A percentile compares a stretch with the other conserved stretches of the same genome.
phyloP scores from a whole-genome alignment of 2,797 vertebrate species.

The Onychomys arenicola region DNA sequence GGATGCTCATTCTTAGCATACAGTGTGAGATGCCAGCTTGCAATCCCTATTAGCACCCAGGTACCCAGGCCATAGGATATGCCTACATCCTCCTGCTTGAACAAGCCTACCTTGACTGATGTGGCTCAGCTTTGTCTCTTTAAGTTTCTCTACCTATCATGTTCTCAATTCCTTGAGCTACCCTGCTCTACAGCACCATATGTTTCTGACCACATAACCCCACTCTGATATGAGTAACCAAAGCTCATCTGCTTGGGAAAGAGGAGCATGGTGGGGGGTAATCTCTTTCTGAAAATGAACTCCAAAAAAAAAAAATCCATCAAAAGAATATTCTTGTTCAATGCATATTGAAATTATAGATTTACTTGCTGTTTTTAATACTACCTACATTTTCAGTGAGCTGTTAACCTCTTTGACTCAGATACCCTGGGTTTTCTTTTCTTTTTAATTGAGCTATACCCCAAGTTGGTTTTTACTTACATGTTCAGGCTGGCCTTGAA shows the following conservation, averaged over 20 bases:
- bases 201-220: not conserved
- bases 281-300: not conserved
- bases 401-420: not conserved
- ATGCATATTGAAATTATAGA: not conserved
- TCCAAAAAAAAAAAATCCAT: not conserved
- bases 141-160: not conserved
- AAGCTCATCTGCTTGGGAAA: fast-evolving
- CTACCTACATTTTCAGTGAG: not conserved
- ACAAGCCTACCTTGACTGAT: too few species aligned
- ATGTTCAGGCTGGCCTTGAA: not conserved
- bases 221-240: not conserved
- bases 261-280: not conserved
- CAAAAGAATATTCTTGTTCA: not conserved
- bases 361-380: not conserved
- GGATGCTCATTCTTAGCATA: not conserved
- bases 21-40: not conserved
- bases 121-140: not conserved
- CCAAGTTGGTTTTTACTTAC: not conserved
- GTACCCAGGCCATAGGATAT: not conserved
- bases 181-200: not conserved
- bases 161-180: not conserved
- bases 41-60: fast-evolving
- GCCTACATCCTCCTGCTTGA: not conserved
- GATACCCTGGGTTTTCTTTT: not conserved
- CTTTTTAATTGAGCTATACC: not conserved